A percentile compares a stretch with the other conserved stretches of the same genome.
Conservation (phyloP, 2,113 vertebrate genomes). For the Sceloporus undulatus region DNA sequence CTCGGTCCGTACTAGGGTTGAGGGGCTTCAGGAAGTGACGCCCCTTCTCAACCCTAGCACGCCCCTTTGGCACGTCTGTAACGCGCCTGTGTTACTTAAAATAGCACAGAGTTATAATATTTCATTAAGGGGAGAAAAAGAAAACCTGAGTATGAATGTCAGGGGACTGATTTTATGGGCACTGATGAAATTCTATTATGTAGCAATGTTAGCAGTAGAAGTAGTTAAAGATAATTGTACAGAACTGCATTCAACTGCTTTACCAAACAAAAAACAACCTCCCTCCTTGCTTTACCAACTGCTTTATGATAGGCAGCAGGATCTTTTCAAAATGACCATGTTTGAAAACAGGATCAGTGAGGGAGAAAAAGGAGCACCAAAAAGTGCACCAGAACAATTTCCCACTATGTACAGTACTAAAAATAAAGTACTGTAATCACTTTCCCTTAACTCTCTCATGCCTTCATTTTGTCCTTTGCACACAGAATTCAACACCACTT, state of each 20-base stretch:
- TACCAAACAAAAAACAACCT: neutral
- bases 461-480: neutral
- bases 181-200: slow-evolving; percentile 24
- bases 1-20: too few species aligned
- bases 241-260: slow-evolving; percentile 2
- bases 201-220: neutral
- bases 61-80: too few species aligned
- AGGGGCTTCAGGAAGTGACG: too few species aligned
- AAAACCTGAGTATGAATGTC: rapidly evolving
- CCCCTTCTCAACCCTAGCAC: too few species aligned
- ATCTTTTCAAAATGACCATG: neutral
- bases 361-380: neutral
- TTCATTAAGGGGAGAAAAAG: neutral
- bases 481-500: neutral
- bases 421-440: neutral
- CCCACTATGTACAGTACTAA: neutral
- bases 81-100: too few species aligned
- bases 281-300: too few species aligned
- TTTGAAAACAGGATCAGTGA: slow-evolving; percentile 4
- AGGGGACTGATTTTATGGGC: slow-evolving; percentile 11
- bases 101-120: too few species aligned
- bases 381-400: neutral
- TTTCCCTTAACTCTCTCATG: slow-evolving; percentile 41
- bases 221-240: slow-evolving; percentile 5
- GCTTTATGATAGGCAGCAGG: slow-evolving; percentile 21